phyloP scores from a whole-genome alignment of 2,113 vertebrate species.

The Sapayoa aenigma region DNA sequence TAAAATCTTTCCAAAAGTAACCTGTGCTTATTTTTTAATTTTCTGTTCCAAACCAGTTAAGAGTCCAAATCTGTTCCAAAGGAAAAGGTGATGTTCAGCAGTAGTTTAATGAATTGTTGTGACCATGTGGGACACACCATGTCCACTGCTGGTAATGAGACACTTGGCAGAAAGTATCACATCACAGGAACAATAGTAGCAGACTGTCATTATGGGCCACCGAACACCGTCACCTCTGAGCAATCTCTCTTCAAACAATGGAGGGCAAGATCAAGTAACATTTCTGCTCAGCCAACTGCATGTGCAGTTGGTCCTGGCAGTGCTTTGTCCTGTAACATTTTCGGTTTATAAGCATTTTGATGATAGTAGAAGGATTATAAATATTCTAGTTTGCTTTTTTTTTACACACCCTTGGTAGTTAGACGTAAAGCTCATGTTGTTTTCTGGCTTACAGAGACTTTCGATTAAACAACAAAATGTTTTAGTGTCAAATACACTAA shows the following conservation, averaged over 20 bases:
- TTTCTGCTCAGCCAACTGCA: not conserved
- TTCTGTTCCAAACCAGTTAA: not conserved
- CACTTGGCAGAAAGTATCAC: conserved; percentile 26
- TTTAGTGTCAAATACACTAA: not conserved
- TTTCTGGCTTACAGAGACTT: not conserved
- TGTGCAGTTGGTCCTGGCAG: not conserved
- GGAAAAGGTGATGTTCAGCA: not conserved
- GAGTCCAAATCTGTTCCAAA: not conserved
- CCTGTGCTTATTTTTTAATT: not conserved
- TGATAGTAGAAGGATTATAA: not conserved
- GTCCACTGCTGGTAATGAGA: conserved; percentile 36
- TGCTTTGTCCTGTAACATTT: not conserved
- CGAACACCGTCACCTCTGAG: not conserved
- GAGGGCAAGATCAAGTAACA: conserved; percentile 9
- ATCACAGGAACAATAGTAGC: conserved; percentile 28
- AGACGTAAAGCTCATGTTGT: not conserved
- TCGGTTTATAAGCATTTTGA: not conserved
- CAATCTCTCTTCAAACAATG: conserved; percentile 6
- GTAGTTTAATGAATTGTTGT: conserved; percentile 11
- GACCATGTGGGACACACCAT: conserved; percentile 2
- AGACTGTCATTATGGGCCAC: not conserved
- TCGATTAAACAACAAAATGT: not conserved
- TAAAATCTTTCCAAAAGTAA: not conserved
- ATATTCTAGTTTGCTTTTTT: not conserved
- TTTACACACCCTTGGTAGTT: not conserved